Evolutionary conservation across 1,140 invertebrate species (phyloP).

Genomic region (Hylaeus anthracinus): DNA sequence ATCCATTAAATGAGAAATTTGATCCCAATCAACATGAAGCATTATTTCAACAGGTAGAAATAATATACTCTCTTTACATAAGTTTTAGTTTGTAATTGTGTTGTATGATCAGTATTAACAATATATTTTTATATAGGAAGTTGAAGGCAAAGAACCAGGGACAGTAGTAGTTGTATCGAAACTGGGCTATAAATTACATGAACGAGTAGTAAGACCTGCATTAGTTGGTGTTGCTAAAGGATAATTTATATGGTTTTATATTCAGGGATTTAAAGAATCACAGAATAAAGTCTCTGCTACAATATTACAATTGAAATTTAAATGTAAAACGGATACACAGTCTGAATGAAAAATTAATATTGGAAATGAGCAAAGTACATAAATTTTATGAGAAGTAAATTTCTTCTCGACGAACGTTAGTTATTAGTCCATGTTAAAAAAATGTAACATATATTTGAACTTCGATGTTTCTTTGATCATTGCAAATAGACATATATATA

Average conservation of each 20-base stretch:
- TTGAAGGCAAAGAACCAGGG: constrained; percentile 89
- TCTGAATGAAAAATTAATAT: constrained; percentile 3
- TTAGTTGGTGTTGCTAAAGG: constrained; percentile 95
- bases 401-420: background rate
- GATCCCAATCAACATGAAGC: constrained; percentile 98
- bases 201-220: constrained; percentile 96
- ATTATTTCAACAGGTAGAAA: constrained; percentile 92
- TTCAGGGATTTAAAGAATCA: constrained; percentile 38
- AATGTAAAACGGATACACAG: constrained; percentile 25
- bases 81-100: background rate
- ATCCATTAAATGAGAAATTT: constrained; percentile 96
- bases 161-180: constrained; percentile 96
- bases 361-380: background rate
- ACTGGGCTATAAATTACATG: constrained; percentile 96
- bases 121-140: constrained; percentile 83
- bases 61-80: background rate
- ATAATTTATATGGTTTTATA: constrained; percentile 59
- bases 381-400: constrained; percentile 24
- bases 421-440: constrained; percentile 12
- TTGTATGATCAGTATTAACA: background rate
- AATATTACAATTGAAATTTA: constrained; percentile 40
- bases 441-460: constrained; percentile 19
- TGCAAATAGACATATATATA: constrained; percentile 11
- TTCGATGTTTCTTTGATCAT: constrained; percentile 13
- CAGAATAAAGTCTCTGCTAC: constrained; percentile 20